phyloP scores from a whole-genome alignment of 2,797 vertebrate species.

The Picus viridis region DNA sequence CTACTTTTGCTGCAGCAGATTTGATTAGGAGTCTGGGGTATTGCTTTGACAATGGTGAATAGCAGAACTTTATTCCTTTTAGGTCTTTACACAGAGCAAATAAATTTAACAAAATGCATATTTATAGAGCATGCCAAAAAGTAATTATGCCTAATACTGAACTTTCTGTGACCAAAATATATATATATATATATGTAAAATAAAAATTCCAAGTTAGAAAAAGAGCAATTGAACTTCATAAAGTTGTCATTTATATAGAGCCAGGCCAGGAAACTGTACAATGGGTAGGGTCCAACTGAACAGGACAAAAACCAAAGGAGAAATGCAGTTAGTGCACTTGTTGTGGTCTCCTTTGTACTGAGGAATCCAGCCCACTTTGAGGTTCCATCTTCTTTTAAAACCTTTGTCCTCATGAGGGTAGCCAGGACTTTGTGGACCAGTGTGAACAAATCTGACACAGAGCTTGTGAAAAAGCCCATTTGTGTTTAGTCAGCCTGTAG shows the following conservation, averaged over 20 bases:
- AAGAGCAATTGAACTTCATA: background rate
- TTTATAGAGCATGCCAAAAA: conserved; percentile 24
- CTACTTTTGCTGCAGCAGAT: conserved; percentile 21
- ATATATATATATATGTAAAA: no score
- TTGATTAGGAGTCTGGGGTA: conserved; percentile 48
- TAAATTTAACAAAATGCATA: conserved; percentile 26
- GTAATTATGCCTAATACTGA: conserved; percentile 27
- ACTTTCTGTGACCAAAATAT: background rate
- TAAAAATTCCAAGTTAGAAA: background rate
- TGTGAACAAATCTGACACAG: background rate
- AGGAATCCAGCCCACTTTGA: background rate
- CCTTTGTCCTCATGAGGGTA: conserved; percentile 3
- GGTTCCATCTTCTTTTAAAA: background rate
- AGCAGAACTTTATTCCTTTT: conserved; percentile 25
- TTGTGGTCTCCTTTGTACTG: background rate
- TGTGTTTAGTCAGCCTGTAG: conserved; percentile 22
- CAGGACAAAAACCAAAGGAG: background rate
- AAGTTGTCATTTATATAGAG: conserved; percentile 5
- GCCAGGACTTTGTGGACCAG: conserved; percentile 7
- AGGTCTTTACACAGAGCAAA: background rate
- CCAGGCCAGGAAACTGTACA: background rate
- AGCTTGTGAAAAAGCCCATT: conserved; percentile 11
- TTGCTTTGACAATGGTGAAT: conserved; percentile 58
- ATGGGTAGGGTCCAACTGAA: background rate
- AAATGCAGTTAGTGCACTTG: background rate